Evolutionary conservation across 2,797 vertebrate species (phyloP), one percentile per base, ranked within the genome.

Genomic region (Pterois miles): DNA sequence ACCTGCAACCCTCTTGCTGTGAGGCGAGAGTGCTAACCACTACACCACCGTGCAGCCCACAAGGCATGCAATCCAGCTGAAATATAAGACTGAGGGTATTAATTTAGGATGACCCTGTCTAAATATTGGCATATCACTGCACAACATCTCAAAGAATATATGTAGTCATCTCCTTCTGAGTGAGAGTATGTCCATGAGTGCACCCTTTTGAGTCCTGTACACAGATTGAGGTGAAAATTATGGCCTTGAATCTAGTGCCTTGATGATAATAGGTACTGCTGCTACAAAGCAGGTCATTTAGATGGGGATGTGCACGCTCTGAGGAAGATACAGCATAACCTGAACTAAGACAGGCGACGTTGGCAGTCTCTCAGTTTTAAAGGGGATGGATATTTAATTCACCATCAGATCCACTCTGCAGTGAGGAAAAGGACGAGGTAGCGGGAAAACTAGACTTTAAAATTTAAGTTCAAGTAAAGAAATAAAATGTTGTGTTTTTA

Each of bases 251-350:
- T 71, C 23, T 25, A 75, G 54, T 62, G 46, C 27, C 27, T 69
- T 63, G 22, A 65, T 46, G 43, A 72, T 66, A 75, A 56, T 62
- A 65, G 3, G 22, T 57, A 22, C 54, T 29, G 38, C 29, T 56
- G 36, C 48, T 72, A 34, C 22, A 59, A 68, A 16, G 48, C 25
- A 66, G 59, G 46, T 31, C 9, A 40, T 83, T 56, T 57, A 58
- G 31, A 23, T 27, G 56, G 8, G 33, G 7, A 36, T 53, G 40
- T 75, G 20, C 12, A 38, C 9, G 22, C 40, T 53, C 16, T 31
- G 27, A 16, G 14, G 53, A 84, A 40, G 31, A 33, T 33, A 33
- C 31, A 33, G 7, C 7, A 25, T 16, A n/a, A n/a, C n/a, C n/a
- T n/a, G n/a, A n/a, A n/a, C n/a, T 53, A 13, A 65, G 64, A 60